Percentiles rank a stretch among this genome's conserved stretches.
Conservation (phyloP, 2,113 vertebrate genomes). For the Eubucco bourcierii region DNA sequence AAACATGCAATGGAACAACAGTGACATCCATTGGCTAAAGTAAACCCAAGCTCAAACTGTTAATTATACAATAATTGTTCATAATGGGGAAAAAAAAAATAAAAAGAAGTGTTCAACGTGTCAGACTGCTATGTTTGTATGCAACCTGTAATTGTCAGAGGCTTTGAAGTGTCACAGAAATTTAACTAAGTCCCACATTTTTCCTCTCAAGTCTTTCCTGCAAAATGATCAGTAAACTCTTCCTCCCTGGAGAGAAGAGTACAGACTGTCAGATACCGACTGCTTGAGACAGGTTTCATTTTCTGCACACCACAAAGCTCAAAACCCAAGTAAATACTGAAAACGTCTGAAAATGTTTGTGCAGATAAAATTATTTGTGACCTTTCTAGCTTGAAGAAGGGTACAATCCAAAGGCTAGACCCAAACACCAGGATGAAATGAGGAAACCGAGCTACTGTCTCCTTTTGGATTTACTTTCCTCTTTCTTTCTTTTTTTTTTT, state of each 20-base stretch:
- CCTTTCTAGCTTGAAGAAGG: background rate
- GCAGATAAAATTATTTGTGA: background rate
- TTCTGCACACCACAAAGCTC: background rate
- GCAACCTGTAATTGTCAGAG: background rate
- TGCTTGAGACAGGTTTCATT: background rate
- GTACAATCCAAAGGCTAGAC: background rate
- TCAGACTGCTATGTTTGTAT: background rate
- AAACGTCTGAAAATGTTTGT: background rate
- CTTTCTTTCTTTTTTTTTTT: accelerated
- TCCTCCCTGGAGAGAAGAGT: background rate
- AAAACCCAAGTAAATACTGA: background rate
- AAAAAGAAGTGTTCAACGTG: background rate
- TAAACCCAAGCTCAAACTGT: background rate
- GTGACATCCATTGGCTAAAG: slow-evolving; percentile 66
- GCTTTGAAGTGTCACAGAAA: background rate
- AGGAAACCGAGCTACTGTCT: background rate
- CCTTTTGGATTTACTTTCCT: too few relatives aligned
- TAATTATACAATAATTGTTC: background rate
- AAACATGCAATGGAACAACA: slow-evolving; percentile 50
- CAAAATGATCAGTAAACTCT: background rate
- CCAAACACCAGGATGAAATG: background rate
- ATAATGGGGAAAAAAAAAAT: background rate
- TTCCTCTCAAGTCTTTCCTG: background rate
- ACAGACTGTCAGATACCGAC: background rate
- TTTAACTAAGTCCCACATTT: background rate